Conservation (phyloP, 2,797 vertebrate species). For the Lophotriccus pileatus region DNA sequence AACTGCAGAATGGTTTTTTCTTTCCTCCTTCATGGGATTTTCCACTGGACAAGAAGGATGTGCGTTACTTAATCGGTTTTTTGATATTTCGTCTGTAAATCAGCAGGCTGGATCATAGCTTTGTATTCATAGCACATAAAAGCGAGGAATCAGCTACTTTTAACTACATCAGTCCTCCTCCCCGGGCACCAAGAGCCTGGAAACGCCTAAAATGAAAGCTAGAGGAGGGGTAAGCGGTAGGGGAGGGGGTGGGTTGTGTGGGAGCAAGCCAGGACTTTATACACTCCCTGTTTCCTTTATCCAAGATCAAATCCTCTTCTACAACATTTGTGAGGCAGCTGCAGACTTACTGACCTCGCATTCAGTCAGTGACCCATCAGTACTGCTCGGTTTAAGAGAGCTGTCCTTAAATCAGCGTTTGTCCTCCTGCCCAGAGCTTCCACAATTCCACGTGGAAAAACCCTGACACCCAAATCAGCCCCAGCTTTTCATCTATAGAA, state of each 20-base stretch:
- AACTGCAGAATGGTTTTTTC: background rate
- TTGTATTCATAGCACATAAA: background rate
- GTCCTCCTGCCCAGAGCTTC: background rate
- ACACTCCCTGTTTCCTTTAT: background rate
- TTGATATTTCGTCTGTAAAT: background rate
- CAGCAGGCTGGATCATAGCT: background rate
- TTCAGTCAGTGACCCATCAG: background rate
- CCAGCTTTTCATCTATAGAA: conserved; percentile 3
- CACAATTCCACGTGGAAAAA: background rate
- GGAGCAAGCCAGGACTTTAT: background rate
- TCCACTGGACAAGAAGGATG: background rate
- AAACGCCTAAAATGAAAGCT: background rate
- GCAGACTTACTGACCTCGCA: background rate
- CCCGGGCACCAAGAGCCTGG: background rate
- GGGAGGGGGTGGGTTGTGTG: background rate
- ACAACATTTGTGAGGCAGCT: background rate
- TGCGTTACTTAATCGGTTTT: background rate
- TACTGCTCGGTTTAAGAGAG: background rate
- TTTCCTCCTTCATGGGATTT: background rate
- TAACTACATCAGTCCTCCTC: background rate
- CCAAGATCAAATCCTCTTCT: background rate
- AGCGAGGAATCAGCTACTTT: background rate
- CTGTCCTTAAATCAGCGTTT: background rate
- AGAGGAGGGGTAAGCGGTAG: background rate
- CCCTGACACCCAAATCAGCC: background rate